phyloP scores from a whole-genome alignment of 2,113 vertebrate genomes.

The Speoplatyrhinus poulsoni region DNA sequence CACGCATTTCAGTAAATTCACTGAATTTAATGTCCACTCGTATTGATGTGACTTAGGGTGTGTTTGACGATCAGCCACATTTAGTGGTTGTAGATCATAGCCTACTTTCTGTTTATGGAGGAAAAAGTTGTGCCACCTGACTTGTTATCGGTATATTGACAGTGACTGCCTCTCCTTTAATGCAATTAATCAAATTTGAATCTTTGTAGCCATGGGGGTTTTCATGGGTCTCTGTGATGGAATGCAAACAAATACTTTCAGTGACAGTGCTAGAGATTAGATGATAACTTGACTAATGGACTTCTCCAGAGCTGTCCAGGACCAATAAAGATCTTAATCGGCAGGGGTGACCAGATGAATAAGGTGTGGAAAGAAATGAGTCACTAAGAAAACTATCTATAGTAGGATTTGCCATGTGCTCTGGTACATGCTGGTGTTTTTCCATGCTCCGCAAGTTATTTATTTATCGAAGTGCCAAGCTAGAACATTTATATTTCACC shows the following conservation, averaged over 20 bases:
- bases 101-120: not conserved
- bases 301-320: constrained; percentile 27
- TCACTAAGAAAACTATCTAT: constrained; percentile 44
- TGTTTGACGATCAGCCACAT: not conserved
- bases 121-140: not conserved
- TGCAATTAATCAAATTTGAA: not conserved
- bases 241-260: not conserved
- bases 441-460: constrained; percentile 47
- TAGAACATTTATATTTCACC: constrained; percentile 27
- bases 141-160: not conserved
- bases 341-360: not conserved
- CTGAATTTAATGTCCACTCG: not conserved
- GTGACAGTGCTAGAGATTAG: constrained; percentile 11
- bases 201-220: not conserved
- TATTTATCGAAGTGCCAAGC: constrained; percentile 37
- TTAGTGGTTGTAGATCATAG: not conserved
- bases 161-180: not conserved
- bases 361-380: constrained; percentile 10
- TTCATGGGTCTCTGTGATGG: constrained; percentile 19
- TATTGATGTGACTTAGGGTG: not conserved
- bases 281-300: constrained; percentile 55
- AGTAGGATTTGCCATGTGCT: constrained; percentile 22
- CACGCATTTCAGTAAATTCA: too few species aligned
- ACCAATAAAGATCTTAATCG: constrained; percentile 48
- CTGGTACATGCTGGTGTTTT: not conserved